A percentile compares a stretch with the other conserved stretches of the same genome.
Evolutionary conservation across 2,888 invertebrate species (phyloP).

Genomic region (Eupithecia abbreviata): DNA sequence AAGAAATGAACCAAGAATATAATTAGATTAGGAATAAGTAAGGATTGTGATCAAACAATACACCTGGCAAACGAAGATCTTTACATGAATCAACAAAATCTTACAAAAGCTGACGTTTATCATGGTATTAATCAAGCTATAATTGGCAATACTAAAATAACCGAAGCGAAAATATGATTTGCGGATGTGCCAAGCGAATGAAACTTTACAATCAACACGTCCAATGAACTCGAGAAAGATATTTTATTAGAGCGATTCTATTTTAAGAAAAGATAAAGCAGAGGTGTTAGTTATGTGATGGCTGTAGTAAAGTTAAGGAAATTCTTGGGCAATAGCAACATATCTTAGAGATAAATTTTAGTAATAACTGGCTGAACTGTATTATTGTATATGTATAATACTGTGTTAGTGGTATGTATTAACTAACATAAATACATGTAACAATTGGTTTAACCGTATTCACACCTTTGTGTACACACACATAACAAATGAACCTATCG

Average conservation of each 20-base stretch:
- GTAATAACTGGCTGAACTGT: neutral
- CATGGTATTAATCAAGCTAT: slow-evolving; percentile 32
- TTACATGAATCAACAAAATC: neutral
- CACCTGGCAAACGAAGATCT: neutral
- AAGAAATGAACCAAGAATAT: neutral
- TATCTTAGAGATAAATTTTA: neutral
- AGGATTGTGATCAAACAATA: neutral
- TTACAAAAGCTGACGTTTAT: neutral
- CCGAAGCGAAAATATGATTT: slow-evolving; percentile 43
- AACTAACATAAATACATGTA: neutral
- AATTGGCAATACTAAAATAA: slow-evolving; percentile 47
- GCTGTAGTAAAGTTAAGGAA: neutral
- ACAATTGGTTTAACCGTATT: neutral
- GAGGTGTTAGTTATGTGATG: neutral
- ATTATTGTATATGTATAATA: neutral
- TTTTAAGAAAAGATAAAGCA: neutral
- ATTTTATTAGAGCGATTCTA: neutral
- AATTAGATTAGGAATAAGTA: neutral
- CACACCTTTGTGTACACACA: neutral
- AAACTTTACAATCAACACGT: slow-evolving; percentile 54
- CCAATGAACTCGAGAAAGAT: slow-evolving; percentile 53
- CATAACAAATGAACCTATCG: neutral
- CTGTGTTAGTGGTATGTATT: no score
- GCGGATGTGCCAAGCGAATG: slow-evolving; percentile 61
- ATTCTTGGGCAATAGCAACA: neutral